Conservation (phyloP, 2,888 invertebrate genomes). For the Scotopteryx bipunctaria region DNA sequence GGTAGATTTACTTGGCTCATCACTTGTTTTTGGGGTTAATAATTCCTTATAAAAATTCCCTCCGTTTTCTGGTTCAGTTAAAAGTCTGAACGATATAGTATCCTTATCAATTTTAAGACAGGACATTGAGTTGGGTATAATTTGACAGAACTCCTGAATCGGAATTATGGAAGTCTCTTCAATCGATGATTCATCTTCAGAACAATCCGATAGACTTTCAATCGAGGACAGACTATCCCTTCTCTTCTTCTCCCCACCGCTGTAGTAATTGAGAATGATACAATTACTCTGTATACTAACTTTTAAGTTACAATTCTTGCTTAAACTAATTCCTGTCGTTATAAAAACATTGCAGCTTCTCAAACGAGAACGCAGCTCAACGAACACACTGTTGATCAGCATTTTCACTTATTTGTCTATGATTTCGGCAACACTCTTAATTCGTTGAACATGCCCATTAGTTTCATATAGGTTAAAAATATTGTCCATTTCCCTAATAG, state of each 20-base stretch:
- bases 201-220: conserved; percentile 75
- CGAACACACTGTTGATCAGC: conserved; percentile 79
- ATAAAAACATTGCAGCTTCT: conserved; percentile 85
- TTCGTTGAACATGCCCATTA: conserved; percentile 78
- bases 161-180: conserved; percentile 63
- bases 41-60: conserved; percentile 77
- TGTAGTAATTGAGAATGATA: conserved; percentile 72
- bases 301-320: conserved; percentile 72
- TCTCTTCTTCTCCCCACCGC: conserved; percentile 54
- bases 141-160: conserved; percentile 67
- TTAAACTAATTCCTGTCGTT: conserved; percentile 71
- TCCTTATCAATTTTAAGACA: conserved; percentile 75
- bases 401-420: conserved; percentile 69
- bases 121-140: conserved; percentile 79
- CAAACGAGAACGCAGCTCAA: conserved; percentile 84
- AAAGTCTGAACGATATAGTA: conserved; percentile 73
- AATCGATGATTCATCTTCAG: conserved; percentile 63
- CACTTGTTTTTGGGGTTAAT: conserved; percentile 39
- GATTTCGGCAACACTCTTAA: conserved; percentile 53
- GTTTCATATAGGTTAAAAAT: conserved; percentile 86
- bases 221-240: conserved; percentile 74
- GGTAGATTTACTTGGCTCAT: conserved; percentile 39
- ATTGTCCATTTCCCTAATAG: conserved; percentile 89
- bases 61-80: conserved; percentile 73
- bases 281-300: conserved; percentile 74